Conservation (phyloP, 2,797 vertebrate genomes). For the Sebastiscus albofasciatus region DNA sequence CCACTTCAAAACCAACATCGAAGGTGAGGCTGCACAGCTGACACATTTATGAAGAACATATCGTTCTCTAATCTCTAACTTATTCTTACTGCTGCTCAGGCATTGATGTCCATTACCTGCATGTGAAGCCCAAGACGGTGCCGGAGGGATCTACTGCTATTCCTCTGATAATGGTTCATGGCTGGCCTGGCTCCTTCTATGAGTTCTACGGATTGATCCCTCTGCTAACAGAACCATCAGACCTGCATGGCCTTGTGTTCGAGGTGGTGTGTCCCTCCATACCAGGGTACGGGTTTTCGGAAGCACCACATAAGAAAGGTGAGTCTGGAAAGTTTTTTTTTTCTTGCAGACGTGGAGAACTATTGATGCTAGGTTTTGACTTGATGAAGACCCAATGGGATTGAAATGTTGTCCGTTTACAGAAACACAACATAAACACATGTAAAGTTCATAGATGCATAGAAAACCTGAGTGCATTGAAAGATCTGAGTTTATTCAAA, state of each 20-base stretch:
- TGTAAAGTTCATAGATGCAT: not conserved
- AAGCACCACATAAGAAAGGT: conserved; percentile 88
- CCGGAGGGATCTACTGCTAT: conserved; percentile 69
- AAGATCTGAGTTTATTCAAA: not conserved
- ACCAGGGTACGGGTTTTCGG: conserved; percentile 91
- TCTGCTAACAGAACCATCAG: conserved; percentile 81
- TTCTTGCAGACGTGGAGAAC: not conserved
- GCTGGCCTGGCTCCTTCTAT: conserved; percentile 92
- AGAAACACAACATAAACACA: not conserved
- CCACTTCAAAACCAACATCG: conserved; percentile 90
- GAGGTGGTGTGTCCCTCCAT: conserved; percentile 93
- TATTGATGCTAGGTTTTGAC: no score
- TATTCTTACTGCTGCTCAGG: conserved; percentile 68
- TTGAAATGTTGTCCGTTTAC: not conserved
- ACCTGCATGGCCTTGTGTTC: conserved; percentile 75
- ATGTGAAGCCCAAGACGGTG: conserved; percentile 83
- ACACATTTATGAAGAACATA: not conserved
- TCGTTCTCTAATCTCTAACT: not conserved
- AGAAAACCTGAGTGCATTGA: not conserved
- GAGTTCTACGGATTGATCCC: conserved; percentile 91
- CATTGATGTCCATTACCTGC: conserved; percentile 88
- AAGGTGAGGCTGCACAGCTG: conserved; percentile 78
- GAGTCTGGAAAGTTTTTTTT: conserved; percentile 22
- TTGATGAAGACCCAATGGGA: no score
- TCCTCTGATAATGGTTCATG: conserved; percentile 90